Base-by-base conservation (phyloP, 2,888 invertebrate genomes). In the Junonia oenone region DNA sequence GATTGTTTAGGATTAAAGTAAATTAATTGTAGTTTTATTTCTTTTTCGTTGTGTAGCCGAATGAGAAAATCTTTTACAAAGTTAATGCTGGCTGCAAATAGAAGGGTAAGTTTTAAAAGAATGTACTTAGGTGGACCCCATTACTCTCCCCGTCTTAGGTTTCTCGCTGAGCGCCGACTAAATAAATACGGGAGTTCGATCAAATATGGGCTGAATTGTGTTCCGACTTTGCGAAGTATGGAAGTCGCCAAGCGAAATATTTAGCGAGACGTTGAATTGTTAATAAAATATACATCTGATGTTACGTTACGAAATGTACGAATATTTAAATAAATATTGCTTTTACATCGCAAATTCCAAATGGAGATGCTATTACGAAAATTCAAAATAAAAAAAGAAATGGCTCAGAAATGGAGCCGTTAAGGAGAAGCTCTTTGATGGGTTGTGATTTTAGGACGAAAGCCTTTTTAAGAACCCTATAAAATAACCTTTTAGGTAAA, bases 141-240 rank as follows among this genome's bases (percentile, higher is more conserved):
- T 54, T 58, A 53, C 56, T 9, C 11, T n/a, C 45, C 60, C 56
- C 61, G 47, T 63, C 64, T 64, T 61, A 59, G 61, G 58, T 62
- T 64, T 59, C 54, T 56, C 49, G 55, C 50, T 54, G 52, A 63
- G 56, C 55, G 52, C 47, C 59, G 60, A 76, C 71, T 76, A 72
- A 75, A 68, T 74, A 73, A 78, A 81, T 79, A 78, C 73, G 73
- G 71, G 72, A 73, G 73, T 63, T 62, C 61, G 65, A 71, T 69
- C 76, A 83, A 83, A 85, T 81, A 83, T 75, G 81, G 82, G 81
- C 61, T 62, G 63, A 59, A 57, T 51, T 56, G 51, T 57, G 46
- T 55, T 48, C 57, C 22, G 22, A 22, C 22, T 22, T 22, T 22
- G 3, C 40, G 31, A n/a, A 22, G 47, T 49, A 51, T 45, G 43